Evolutionary conservation across 2,797 vertebrate genomes (phyloP).

Genomic region (Neopelma chrysocephalum): DNA sequence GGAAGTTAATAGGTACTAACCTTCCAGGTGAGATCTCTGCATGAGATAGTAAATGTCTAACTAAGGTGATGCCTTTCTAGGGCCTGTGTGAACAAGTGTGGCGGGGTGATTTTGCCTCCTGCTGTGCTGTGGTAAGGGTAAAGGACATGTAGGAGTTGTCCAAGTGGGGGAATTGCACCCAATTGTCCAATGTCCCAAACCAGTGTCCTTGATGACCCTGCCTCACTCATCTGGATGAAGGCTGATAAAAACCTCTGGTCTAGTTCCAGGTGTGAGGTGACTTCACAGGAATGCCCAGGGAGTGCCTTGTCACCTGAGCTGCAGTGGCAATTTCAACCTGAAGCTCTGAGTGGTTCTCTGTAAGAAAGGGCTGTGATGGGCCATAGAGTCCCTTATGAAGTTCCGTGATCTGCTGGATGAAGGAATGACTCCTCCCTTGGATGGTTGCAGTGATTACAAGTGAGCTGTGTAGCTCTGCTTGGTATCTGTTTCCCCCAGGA

Average conservation of each 20-base stretch:
- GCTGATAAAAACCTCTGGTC: not conserved
- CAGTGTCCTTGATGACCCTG: not conserved
- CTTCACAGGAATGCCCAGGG: not conserved
- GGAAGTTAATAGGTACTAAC: not conserved
- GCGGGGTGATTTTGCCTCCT: not conserved
- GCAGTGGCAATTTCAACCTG: not conserved
- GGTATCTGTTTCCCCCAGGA: not conserved
- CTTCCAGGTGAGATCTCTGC: not conserved
- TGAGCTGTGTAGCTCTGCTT: not conserved
- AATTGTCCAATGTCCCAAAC: not conserved
- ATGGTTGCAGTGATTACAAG: not conserved
- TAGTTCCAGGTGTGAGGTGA: not conserved
- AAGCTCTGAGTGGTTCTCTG: not conserved
- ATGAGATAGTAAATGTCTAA: not conserved
- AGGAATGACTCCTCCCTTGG: not conserved
- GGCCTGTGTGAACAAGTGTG: not conserved
- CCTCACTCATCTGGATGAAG: not conserved
- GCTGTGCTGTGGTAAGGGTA: not conserved
- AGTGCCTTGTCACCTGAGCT: not conserved
- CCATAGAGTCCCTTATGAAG: fast-evolving
- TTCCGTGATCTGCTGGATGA: not conserved
- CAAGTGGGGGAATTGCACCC: not conserved
- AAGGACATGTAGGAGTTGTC: not conserved
- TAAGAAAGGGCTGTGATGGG: not conserved
- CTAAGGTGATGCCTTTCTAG: not conserved